A percentile compares a stretch with the other conserved stretches of the same genome.
These are phyloP conservation scores for Rhyzopertha dominica DNA, from an alignment of 1,140 invertebrate species.

Conservation along the genomic window DNA sequence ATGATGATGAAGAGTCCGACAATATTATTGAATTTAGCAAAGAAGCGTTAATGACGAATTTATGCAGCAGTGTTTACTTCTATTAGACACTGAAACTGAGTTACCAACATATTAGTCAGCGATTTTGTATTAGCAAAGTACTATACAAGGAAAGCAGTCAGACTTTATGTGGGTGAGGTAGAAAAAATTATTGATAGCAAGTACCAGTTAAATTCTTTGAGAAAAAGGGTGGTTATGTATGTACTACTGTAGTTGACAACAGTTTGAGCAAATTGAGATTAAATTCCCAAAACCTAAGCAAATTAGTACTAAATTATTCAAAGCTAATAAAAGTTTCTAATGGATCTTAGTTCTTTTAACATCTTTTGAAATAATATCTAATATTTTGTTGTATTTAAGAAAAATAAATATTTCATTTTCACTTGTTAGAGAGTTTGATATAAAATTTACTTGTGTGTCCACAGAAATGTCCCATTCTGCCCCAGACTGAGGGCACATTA, in stretches of 20 bases:
- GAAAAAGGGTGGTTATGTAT: constrained; percentile 8
- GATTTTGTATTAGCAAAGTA: constrained; percentile 10
- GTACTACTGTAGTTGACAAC: constrained; percentile 6
- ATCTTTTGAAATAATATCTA: neutral
- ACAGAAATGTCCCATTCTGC: no score
- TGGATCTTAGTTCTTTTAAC: constrained; percentile 3
- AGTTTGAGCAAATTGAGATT: constrained; percentile 4
- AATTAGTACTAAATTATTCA: constrained; percentile 2
- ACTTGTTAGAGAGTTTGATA: no score
- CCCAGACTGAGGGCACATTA: no score
- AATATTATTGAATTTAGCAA: constrained; percentile 15
- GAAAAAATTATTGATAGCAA: constrained; percentile 5
- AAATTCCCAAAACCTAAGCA: constrained; percentile 6
- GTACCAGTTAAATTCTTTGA: constrained; percentile 4
- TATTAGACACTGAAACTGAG: constrained; percentile 10
- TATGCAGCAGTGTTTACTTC: constrained; percentile 13
- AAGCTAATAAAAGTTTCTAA: constrained; percentile 1
- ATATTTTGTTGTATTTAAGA: constrained; percentile 6
- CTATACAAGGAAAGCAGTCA: constrained; percentile 10
- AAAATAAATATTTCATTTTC: no score
- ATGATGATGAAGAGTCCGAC: constrained; percentile 12
- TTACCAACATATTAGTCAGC: constrained; percentile 11
- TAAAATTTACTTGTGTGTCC: no score
- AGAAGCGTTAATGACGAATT: constrained; percentile 9
- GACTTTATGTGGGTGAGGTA: constrained; percentile 7